These are phyloP conservation scores for Oophaga pumilio DNA, from an alignment of 2,113 vertebrate species.

Conservation along the genomic window DNA sequence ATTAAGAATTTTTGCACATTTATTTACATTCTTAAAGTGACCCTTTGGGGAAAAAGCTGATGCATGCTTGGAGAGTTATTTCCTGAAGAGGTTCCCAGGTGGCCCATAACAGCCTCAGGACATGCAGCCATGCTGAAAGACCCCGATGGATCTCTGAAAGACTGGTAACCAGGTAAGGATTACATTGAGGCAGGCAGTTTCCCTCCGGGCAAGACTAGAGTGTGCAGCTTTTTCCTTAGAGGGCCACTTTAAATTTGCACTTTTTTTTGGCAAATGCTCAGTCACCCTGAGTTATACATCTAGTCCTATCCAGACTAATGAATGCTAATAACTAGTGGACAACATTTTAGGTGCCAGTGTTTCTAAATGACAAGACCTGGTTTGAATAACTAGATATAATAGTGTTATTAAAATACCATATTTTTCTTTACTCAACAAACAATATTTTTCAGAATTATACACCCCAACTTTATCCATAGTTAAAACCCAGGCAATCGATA, in stretches of 20 bases:
- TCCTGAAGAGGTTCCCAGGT: background rate
- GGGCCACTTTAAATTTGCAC: background rate
- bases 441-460: background rate
- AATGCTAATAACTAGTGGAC: background rate
- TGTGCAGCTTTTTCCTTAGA: background rate
- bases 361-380: background rate
- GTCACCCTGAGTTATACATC: conserved; percentile 7
- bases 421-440: background rate
- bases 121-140: background rate
- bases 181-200: background rate
- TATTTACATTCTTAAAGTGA: background rate
- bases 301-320: background rate
- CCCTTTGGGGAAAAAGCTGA: background rate
- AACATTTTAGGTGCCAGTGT: background rate
- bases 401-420: background rate
- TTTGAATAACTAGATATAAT: background rate
- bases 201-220: too few species aligned
- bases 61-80: background rate
- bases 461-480: background rate
- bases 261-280: conserved; percentile 28
- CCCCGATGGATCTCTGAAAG: background rate
- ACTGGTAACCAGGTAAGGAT: background rate
- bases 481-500: background rate
- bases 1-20: background rate
- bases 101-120: background rate